These are phyloP conservation scores for Sesia bembeciformis DNA, from an alignment of 2,888 invertebrate genomes.

Conservation along the genomic window DNA sequence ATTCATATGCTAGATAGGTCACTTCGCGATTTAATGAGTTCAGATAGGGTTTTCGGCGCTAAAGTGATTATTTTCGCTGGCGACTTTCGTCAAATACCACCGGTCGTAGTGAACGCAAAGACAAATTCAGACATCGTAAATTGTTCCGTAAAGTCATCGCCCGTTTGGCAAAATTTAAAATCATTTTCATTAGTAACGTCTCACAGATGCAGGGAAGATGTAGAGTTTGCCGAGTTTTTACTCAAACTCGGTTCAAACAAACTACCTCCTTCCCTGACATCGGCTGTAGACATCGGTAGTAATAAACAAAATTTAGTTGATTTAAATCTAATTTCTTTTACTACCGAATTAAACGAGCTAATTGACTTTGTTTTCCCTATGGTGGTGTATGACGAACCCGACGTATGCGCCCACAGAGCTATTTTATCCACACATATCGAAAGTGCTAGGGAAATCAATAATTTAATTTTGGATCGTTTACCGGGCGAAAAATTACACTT, in stretches of 20 bases:
- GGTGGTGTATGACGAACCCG: not conserved
- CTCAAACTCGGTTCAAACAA: not conserved
- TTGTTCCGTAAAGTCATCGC: conserved; percentile 1
- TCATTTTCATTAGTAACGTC: conserved; percentile 4
- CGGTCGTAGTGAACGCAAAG: conserved; percentile 3
- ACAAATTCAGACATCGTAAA: conserved; percentile 4
- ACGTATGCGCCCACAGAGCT: not conserved
- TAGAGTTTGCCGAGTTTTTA: not conserved
- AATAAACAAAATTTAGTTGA: not conserved
- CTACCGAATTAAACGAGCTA: not conserved
- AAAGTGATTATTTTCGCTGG: conserved; percentile 10
- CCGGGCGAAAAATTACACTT: not conserved
- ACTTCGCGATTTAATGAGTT: conserved; percentile 3
- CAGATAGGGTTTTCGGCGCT: conserved; percentile 7
- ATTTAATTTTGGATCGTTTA: not conserved
- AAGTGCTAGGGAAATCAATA: not conserved
- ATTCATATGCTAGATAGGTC: conserved; percentile 4
- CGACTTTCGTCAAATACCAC: conserved; percentile 10
- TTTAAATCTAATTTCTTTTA: not conserved
- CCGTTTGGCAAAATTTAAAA: conserved; percentile 3
- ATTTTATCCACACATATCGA: not conserved
- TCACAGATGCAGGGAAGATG: conserved; percentile 1
- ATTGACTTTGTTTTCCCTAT: conserved; percentile 1
- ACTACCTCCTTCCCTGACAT: not conserved
- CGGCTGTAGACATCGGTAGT: not conserved